These are phyloP conservation scores for Thereva nobilitata DNA, from an alignment of 2,888 invertebrate genomes.

Conservation along the genomic window DNA sequence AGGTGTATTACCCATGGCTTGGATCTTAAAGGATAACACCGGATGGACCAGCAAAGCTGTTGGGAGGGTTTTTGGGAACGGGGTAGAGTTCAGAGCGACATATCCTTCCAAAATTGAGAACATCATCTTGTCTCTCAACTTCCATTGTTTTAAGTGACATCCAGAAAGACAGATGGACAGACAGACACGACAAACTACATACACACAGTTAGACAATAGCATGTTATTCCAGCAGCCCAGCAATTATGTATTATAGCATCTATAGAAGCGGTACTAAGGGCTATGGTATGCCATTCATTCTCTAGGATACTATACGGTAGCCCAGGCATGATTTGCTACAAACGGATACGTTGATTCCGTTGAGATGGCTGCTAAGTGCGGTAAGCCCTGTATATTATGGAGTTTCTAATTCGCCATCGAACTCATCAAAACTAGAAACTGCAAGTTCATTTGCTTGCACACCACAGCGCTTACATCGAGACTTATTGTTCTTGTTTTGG, in stretches of 20 bases:
- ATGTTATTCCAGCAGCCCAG: background rate
- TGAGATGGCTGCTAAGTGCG: no score
- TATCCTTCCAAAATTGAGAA: conserved; percentile 40
- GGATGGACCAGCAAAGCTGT: background rate
- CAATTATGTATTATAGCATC: background rate
- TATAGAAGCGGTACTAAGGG: no score
- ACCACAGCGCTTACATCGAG: no score
- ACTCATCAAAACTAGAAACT: no score
- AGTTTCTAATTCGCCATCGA: no score
- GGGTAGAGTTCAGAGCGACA: conserved; percentile 1
- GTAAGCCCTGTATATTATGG: no score
- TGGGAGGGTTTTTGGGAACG: background rate
- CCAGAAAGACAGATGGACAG: conserved; percentile 43
- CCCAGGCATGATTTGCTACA: no score
- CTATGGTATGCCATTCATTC: no score
- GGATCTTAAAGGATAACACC: conserved; percentile 1
- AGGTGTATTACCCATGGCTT: conserved; percentile 16
- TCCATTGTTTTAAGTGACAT: conserved; percentile 43
- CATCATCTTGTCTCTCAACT: conserved; percentile 43
- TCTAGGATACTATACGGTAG: no score
- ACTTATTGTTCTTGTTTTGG: no score
- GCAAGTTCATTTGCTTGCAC: no score
- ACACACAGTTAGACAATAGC: background rate
- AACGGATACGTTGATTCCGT: no score
- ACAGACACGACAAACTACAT: conserved; percentile 41